Evolutionary conservation across 2,797 vertebrate species (phyloP), one percentile per base, ranked within the genome.

Genomic region (Crocidura indochinensis): DNA sequence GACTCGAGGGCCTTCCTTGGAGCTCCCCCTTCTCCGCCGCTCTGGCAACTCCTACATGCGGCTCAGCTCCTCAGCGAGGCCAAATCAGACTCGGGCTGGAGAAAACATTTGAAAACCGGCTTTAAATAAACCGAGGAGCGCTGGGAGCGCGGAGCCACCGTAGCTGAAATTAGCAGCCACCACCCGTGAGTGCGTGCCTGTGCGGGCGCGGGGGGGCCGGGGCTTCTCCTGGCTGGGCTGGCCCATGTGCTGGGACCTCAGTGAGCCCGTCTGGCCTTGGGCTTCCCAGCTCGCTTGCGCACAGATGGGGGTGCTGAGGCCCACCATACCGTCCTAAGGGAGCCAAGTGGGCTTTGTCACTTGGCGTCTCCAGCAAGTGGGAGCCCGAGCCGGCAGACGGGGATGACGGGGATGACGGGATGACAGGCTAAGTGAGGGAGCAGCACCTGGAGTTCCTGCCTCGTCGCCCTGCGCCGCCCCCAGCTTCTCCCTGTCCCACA

Each of bases 401-500:
- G 38, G 38, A 38, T 38, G 38, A 38, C 38, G 38, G 38, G 38
- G 38, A 38, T 38, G 38, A 38, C 73, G 78, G 84, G 80, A 1
- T 15, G 84, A 76, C 4, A 38, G 38, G 77, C 94, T 80, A 65
- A 62, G 81, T 51, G 88, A 26, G 84, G 90, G 75, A 85, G 73
- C 73, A 10, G 76, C 92, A 67, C 92, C 75, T 85, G 84, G 95
- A 95, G 69, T 88, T 93, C 95, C 95, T 56, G 62, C 91, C 84
- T 90, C 12, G 64, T 51, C 67, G 93, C 96, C 95, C 88, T 38
- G 73, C 10, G 1, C 49, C 95, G 75, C 87, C 88, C 94, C 84
- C 74, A 7, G 12, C 86, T 38, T 93, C 94, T 92, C 96, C 93
- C 97, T 97, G 94, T 74, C 98, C 97, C 95, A 97, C 95, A 96